Conservation (phyloP, 92 coral and sea anemone species). For the Epizoanthus stellaris region DNA sequence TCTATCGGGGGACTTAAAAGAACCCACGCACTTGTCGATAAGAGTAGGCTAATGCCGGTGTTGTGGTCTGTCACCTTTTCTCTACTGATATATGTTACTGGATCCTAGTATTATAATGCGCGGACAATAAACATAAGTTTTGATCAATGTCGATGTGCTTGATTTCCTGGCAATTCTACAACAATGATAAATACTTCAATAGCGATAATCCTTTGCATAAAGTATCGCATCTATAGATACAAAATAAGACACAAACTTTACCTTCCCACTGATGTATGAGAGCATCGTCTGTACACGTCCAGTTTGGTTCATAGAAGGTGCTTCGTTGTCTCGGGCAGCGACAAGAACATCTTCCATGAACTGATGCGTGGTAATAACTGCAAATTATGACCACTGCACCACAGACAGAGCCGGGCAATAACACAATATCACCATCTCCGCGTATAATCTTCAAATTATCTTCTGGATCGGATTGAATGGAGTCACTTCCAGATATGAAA, state of each 20-base stretch:
- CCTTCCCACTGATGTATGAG: conserved; percentile 27
- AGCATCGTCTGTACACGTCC: conserved; percentile 30
- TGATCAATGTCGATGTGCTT: no score
- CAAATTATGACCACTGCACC: conserved; percentile 10
- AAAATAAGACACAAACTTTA: neutral
- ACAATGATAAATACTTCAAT: no score
- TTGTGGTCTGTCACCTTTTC: no score
- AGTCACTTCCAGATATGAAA: neutral
- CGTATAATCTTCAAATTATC: neutral
- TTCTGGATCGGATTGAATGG: neutral
- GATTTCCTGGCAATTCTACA: no score
- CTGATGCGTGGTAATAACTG: conserved; percentile 17
- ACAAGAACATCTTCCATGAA: neutral
- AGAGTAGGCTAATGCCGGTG: no score
- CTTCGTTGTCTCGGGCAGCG: conserved; percentile 25
- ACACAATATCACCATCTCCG: neutral
- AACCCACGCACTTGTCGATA: no score
- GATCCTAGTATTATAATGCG: no score
- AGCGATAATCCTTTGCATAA: no score
- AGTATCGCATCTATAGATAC: no score
- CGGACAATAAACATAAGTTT: neutral
- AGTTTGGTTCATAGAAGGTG: conserved; percentile 30
- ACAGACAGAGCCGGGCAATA: conserved; percentile 12
- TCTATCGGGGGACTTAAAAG: no score
- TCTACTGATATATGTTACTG: no score